Evolutionary conservation across 2,888 invertebrate genomes (phyloP), one percentile per base, ranked within the genome.

Genomic region (Aleiodes leptofemur): DNA sequence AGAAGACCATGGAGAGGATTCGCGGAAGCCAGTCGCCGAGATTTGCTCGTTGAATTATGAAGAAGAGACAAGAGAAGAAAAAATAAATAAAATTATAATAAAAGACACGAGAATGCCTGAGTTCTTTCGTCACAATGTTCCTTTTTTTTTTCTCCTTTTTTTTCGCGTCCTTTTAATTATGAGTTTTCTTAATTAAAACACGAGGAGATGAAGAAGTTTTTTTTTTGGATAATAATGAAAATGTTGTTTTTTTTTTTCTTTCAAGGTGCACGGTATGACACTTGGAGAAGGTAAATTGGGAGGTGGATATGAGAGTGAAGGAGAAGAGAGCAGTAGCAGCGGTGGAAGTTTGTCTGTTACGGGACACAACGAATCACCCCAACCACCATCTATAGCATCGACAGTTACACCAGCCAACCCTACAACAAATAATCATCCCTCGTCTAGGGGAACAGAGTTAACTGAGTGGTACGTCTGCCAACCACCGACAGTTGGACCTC

Each of bases 381-480:
- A 92, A 90, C 81, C 93, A 91, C 72, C 92, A 91, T 79, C 93
- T 91, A 86, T 92, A 91, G 14, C 91, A 90, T 76, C 88, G 85
- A 78, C 86, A 77, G 82, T 86, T 76, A 82, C 87, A 77, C 81
- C 86, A 78, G 70, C 81, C 61, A 75, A 75, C 50, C 71, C 68
- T 16, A 57, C 82, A 78, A 72, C 83, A n/a, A 80, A 83, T 72
- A 74, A 84, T 80, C 90, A 90, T 82, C 90, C 90, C 73, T 87
- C 93, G 83, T 91, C 73, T 14, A 82, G 86, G 66, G 83, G 83
- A 66, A 83, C 94, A n/a, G 94, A 95, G 87, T 88, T 94, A 79
- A 92, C 92, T 84, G 96, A 96, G 81, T 94, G 96, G 93, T 96
- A 96, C 90, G 94, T 96, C 73, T 95, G 96, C 83, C 96, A 96